Evolutionary conservation across 2,888 invertebrate species (phyloP).

Genomic region (Harpagoxenus sublaevis): DNA sequence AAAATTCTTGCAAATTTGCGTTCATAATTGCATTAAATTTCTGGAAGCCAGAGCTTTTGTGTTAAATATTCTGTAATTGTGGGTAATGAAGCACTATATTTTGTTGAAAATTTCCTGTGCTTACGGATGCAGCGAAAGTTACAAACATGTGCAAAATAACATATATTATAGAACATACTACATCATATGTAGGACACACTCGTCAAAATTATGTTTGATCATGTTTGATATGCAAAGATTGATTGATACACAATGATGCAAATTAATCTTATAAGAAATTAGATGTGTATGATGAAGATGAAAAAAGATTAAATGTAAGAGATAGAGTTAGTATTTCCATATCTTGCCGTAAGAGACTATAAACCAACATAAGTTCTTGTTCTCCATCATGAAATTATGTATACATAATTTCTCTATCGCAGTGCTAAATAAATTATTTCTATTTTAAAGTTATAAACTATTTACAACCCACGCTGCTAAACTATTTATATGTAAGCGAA

Average conservation of each 20-base stretch:
- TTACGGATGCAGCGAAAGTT: background rate
- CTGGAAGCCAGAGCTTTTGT: background rate
- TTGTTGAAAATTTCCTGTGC: conserved; percentile 16
- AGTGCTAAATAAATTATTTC: conserved; percentile 16
- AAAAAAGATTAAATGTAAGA: background rate
- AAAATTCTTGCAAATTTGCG: conserved; percentile 7
- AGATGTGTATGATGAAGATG: background rate
- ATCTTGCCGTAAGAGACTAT: background rate
- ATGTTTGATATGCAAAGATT: background rate
- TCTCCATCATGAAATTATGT: background rate
- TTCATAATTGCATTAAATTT: conserved; percentile 16
- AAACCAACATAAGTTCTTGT: background rate
- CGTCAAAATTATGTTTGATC: background rate
- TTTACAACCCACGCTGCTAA: background rate
- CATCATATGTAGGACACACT: background rate
- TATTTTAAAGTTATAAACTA: background rate
- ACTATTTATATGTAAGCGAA: background rate
- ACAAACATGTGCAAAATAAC: background rate
- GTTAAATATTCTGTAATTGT: conserved; percentile 17
- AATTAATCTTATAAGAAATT: conserved; percentile 7
- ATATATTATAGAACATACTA: background rate
- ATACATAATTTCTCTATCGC: background rate
- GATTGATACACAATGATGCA: background rate
- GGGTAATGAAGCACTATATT: conserved; percentile 2
- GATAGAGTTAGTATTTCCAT: background rate